These are phyloP conservation scores for Chelonia mydas DNA, from an alignment of 2,797 vertebrate species.

Conservation along the genomic window DNA sequence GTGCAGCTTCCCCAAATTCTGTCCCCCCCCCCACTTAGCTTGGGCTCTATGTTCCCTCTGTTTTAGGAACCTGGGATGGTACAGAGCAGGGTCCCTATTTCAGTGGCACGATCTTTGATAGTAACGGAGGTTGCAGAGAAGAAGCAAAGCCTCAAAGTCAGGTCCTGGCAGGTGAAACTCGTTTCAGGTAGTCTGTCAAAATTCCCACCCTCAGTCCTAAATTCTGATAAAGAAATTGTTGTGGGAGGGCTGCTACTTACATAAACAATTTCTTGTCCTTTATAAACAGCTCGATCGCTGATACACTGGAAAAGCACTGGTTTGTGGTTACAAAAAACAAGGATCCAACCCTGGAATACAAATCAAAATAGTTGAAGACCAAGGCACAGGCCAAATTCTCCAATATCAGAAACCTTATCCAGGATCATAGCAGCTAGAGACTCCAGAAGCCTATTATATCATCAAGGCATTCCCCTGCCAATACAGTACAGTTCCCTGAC, in stretches of 20 bases:
- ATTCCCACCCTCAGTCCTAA: not conserved
- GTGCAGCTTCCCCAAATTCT: not conserved
- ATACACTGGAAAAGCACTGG: constrained; percentile 88
- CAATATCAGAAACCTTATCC: not conserved
- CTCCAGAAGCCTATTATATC: not conserved
- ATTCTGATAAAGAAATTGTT: not conserved
- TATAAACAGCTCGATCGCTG: constrained; percentile 91
- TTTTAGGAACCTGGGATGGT: no score
- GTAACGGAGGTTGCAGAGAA: not conserved
- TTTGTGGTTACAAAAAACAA: constrained; percentile 89
- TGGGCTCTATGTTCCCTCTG: not conserved
- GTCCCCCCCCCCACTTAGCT: not conserved
- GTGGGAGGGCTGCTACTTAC: constrained; percentile 77
- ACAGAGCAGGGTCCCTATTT: not conserved
- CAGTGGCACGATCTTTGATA: not conserved
- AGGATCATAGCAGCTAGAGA: not conserved
- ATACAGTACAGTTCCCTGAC: not conserved
- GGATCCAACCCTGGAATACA: constrained; percentile 82
- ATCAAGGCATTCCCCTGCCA: not conserved
- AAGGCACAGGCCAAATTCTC: not conserved
- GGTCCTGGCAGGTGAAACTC: not conserved
- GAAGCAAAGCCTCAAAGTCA: not conserved
- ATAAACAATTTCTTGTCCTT: constrained; percentile 88
- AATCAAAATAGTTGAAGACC: not conserved
- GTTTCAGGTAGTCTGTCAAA: not conserved